Percentiles rank a stretch among this genome's conserved stretches.
Conservation (phyloP, 2,113 vertebrate species). For the Stegostoma tigrinum region DNA sequence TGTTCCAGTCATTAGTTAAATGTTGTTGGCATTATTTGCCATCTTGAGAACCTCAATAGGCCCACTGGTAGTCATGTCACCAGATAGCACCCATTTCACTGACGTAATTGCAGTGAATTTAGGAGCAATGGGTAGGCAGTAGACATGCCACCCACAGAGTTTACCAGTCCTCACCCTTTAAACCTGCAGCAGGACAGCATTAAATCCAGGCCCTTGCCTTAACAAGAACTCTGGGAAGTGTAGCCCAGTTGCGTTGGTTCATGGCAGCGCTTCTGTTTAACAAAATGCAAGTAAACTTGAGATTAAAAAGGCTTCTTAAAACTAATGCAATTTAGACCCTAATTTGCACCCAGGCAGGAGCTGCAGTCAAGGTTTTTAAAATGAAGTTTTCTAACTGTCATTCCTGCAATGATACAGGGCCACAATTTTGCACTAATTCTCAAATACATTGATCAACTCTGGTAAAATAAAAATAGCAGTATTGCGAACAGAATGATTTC, state of each 20-base stretch:
- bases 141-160: too few relatives aligned
- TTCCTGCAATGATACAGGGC: not conserved
- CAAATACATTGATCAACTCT: not conserved
- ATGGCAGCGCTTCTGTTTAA: not conserved
- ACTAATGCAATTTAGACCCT: not conserved
- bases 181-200: too few relatives aligned
- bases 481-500: conserved; percentile 20
- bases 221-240: not conserved
- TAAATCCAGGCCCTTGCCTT: too few relatives aligned
- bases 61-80: too few relatives aligned
- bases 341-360: not conserved
- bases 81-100: too few relatives aligned
- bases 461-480: not conserved
- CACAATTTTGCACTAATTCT: not conserved
- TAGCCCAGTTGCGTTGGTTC: not conserved
- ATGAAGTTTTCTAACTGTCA: not conserved
- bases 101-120: too few relatives aligned
- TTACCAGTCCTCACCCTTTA: too few relatives aligned
- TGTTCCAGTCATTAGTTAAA: too few relatives aligned
- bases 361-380: not conserved
- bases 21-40: too few relatives aligned
- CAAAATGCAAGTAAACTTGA: not conserved
- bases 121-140: too few relatives aligned
- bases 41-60: too few relatives aligned
- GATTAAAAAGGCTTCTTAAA: not conserved